Evolutionary conservation across 1,140 invertebrate species (phyloP).

Genomic region (Leguminivora glycinivorella): DNA sequence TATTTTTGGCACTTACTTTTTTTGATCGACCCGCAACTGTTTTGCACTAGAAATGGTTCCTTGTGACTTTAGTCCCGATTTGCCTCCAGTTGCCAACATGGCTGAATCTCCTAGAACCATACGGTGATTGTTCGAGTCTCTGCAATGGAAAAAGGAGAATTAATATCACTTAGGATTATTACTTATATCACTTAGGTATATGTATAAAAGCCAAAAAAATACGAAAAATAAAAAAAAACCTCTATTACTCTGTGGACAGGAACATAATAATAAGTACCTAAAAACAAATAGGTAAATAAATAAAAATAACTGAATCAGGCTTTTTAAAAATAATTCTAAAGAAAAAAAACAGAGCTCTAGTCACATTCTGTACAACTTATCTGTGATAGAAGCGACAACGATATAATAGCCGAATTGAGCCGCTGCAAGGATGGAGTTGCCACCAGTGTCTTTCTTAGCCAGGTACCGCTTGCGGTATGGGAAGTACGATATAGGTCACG

Average conservation of each 20-base stretch:
- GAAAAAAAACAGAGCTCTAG: no score
- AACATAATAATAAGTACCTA: slow-evolving; percentile 27
- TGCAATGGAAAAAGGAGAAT: slow-evolving; percentile 65
- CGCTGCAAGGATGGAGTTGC: no score
- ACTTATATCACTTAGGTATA: no score
- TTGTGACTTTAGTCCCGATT: slow-evolving; percentile 89
- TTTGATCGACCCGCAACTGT: slow-evolving; percentile 90
- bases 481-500: no score
- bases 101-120: slow-evolving; percentile 93
- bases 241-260: neutral
- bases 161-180: neutral
- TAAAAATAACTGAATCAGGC: no score
- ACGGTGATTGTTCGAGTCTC: slow-evolving; percentile 95
- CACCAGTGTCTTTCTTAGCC: no score
- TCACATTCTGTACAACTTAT: no score
- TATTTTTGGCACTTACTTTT: slow-evolving; percentile 83
- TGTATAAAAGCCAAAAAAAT: slow-evolving; percentile 14
- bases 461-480: no score
- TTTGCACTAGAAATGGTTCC: slow-evolving; percentile 92
- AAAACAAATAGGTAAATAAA: slow-evolving; percentile 28
- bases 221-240: slow-evolving; percentile 35
- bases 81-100: slow-evolving; percentile 92
- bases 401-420: no score
- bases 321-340: no score
- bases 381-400: no score